phyloP scores from a whole-genome alignment of 2,888 invertebrate genomes.

The Steinernema hermaphroditum region DNA sequence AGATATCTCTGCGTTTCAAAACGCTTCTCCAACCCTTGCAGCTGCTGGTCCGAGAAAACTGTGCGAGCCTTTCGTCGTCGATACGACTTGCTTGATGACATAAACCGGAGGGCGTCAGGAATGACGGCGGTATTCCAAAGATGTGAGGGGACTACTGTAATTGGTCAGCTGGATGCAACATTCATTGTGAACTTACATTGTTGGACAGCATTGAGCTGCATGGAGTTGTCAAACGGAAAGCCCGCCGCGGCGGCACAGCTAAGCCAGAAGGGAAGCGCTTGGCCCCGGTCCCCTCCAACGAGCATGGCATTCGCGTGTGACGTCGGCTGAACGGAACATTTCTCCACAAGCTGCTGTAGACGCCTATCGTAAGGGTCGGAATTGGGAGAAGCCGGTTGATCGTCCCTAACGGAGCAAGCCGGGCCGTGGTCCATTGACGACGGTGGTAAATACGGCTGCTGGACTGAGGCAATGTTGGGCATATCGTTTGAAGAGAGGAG shows the following conservation, averaged over 20 bases:
- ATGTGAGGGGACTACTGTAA: slow-evolving; percentile 3
- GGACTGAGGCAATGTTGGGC: neutral
- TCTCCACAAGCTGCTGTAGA: neutral
- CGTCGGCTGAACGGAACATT: neutral
- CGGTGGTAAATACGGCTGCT: neutral
- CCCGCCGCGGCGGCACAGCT: slow-evolving; percentile 6
- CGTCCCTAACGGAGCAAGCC: slow-evolving; percentile 1
- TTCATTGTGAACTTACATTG: neutral
- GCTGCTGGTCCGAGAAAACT: slow-evolving; percentile 74
- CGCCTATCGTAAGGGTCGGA: slow-evolving; percentile 2
- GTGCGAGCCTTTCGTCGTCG: slow-evolving; percentile 93
- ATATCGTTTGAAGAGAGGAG: neutral
- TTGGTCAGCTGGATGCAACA: neutral
- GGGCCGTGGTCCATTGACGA: neutral
- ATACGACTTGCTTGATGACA: slow-evolving; percentile 79
- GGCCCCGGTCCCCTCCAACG: neutral
- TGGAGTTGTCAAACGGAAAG: slow-evolving; percentile 3
- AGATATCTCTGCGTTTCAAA: slow-evolving; percentile 62
- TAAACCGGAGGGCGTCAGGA: slow-evolving; percentile 47
- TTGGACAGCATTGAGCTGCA: neutral
- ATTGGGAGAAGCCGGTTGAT: neutral
- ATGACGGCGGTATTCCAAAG: slow-evolving; percentile 7
- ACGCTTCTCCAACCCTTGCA: slow-evolving; percentile 62
- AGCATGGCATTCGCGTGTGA: neutral
- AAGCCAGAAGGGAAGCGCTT: slow-evolving; percentile 1